Base-by-base conservation (phyloP, 2,113 vertebrate genomes). In the Hippocampus zosterae region DNA sequence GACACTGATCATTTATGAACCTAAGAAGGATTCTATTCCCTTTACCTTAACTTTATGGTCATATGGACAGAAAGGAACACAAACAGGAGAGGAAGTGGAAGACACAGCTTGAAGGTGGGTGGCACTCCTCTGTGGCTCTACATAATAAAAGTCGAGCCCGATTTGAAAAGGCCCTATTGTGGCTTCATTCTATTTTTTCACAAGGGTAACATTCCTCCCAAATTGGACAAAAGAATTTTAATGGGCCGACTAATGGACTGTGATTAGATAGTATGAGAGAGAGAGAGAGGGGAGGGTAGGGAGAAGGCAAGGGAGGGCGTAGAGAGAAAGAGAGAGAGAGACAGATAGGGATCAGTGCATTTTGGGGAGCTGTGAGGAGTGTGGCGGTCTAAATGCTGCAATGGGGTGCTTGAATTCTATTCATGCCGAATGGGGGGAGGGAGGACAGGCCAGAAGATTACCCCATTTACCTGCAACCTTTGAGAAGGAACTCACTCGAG, bases 181-280 rank as follows among this genome's bases (percentile, higher is more conserved):
- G 81, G 84, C 84, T 79, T 82, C 72, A 70, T 82, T 90, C 82
- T 88, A 85, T 89, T 86, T 85, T 87, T 90, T 86, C 84, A 88
- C 81, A 78, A 82, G 81, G 87, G 87, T 82, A 86, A 85, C 89
- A 92, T 92, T 92, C 91, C 89, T 91, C 77, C 88, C 79, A 92
- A 91, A 91, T 92, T 91, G 89, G 88, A 91, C 91, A 89, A 91
- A 92, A 90, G 91, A 92, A 92, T 92, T 92, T 92, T 90, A 92
- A 92, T 92, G 91, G 91, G 78, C 79, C 71, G 76, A 84, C 89
- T 91, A 91, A 90, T 91, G 89, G 89, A 87, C 83, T 87, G 86
- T 89, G 90, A 90, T 90, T 89, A 91, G 91, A 91, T 91, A 88
- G 81, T 74, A 75, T 52, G 75, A 64, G 73, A 73, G 29, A 42